Evolutionary conservation across 2,888 invertebrate species (phyloP), one percentile per base, ranked within the genome.

Genomic region (Linyphia triangularis): DNA sequence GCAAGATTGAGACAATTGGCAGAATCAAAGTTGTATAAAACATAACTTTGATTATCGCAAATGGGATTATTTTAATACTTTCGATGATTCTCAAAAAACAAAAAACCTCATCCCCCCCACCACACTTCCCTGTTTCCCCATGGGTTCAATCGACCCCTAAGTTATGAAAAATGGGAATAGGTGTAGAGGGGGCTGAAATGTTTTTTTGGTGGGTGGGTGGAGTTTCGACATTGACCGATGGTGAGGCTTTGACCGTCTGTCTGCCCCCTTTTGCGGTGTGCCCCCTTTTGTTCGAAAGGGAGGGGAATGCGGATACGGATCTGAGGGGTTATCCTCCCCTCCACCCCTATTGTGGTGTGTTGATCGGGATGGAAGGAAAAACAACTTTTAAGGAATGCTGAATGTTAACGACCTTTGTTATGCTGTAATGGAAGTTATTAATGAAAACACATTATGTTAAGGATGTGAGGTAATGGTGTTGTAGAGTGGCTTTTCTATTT

Each of bases 151-250:
- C 69, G 37, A 69, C 59, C 65, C 63, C 63, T 19, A 33, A 83
- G 43, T 72, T 83, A 72, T 84, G 84, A 84, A 65, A 30, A 73
- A 84, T 84, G 30, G 67, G 13, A 37, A 30, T 57, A n/a, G n/a
- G 61, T 33, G 67, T 67, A 33, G 37, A n/a, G 28, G 33, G 40
- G 26, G n/a, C 33, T 24, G 59, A 69, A 69, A 75, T 77, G 84
- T 77, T 85, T 84, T 86, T 86, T 72, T 86, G 73, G 79, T 40
- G 28, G 72, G 10, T 28, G 28, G 63, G 28, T 24, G 43, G 73
- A 40, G 37, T 43, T 43, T 63, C 72, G 86, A 86, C 86, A 86
- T 59, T 86, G 86, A 86, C 86, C 86, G 86, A 86, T 86, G 79
- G 72, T 59, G 51, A 63, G 63, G 73, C 78, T 63, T 51, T 86